Evolutionary conservation across 2,797 vertebrate genomes (phyloP), one percentile per base, ranked within the genome.

Genomic region (Lagocephalus sceleratus): DNA sequence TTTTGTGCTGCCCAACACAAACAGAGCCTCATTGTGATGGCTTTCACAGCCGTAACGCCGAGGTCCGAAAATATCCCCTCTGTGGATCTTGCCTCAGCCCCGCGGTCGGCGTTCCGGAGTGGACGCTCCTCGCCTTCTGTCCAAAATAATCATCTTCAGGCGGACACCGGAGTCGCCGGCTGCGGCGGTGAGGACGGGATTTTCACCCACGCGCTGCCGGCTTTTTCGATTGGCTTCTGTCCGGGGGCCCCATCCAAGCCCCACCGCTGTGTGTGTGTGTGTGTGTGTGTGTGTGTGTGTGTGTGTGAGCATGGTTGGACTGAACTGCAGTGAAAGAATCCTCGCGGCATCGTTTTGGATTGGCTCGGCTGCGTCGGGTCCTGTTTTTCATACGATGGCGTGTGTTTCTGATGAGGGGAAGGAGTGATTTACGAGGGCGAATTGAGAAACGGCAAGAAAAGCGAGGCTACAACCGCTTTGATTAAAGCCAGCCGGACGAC

Each of bases 21-120:
- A 85, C 79, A 85, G 78, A 72, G 71, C 80, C 69, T 66, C 69
- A 83, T 82, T 88, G 82, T 86, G 61, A 85, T 80, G 77, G 59
- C 62, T 84, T 88, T 77, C 73, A 57, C 77, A 81, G 67, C 52
- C 63, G 63, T 65, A 32, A 74, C 79, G 69, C 60, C 65, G 65
- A 9, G 40, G 60, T 68, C 66, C 66, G 75, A 75, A 86, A 87
- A 87, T 85, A 88, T 79, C 57, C 64, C 58, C 45, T 74, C 58
- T 16, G 56, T 81, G 83, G 75, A 63, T 58, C 41, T 41, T 73
- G 67, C 71, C 88, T 86, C 82, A 86, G 85, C 82, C 79, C 67
- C 71, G 80, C 22, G 82, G 84, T 79, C 17, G 21, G 69, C 74
- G 57, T 26, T 87, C 78, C 78, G 71, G 62, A 76, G 62, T 8